phyloP scores from a whole-genome alignment of 2,113 vertebrate genomes.

The Ariopsis seemanni region DNA sequence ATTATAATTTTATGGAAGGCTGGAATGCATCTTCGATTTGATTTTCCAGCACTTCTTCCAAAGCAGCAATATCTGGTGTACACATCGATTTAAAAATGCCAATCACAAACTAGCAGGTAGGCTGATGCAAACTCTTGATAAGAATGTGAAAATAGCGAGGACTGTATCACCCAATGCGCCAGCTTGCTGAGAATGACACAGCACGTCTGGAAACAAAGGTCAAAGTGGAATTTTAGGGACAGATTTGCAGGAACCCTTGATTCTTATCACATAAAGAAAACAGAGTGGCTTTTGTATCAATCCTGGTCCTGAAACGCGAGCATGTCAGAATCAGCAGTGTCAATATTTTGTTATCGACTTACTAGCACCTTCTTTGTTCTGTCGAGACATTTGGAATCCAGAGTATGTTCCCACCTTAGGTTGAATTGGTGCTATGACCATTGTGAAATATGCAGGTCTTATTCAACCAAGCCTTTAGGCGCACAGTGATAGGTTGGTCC shows the following conservation, averaged over 20 bases:
- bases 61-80: neutral
- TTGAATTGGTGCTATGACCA: constrained; percentile 16
- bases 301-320: neutral
- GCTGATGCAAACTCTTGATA: constrained; percentile 39
- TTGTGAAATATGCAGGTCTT: constrained; percentile 31
- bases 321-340: neutral
- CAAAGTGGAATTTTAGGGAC: constrained; percentile 6
- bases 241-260: neutral
- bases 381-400: neutral
- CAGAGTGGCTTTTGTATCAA: neutral
- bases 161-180: constrained; percentile 11
- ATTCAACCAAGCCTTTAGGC: constrained; percentile 20
- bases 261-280: neutral
- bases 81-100: constrained; percentile 17
- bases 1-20: neutral
- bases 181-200: constrained; percentile 20
- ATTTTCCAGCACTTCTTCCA: neutral
- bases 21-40: neutral
- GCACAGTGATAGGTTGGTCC: neutral
- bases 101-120: constrained; percentile 29
- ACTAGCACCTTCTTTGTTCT: neutral
- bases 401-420: neutral
- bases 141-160: constrained; percentile 13
- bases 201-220: neutral
- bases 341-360: neutral